Evolutionary conservation across 2,888 invertebrate genomes (phyloP).

Genomic region (Platycheirus albimanus): DNA sequence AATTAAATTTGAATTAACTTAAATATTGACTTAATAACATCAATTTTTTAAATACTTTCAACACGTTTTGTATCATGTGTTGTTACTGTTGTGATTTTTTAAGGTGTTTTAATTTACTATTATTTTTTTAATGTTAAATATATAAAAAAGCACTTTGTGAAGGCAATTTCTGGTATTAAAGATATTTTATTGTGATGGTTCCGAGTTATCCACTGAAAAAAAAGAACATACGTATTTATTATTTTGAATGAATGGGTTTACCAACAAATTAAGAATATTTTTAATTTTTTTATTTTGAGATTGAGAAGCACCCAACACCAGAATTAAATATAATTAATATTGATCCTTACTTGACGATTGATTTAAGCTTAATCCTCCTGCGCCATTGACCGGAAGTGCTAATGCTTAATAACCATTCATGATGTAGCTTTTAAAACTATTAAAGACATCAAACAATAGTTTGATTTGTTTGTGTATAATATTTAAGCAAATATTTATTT

Average conservation of each 20-base stretch:
- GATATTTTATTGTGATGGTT: neutral
- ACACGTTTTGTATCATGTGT: neutral
- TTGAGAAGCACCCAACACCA: conserved; percentile 54
- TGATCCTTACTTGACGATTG: conserved; percentile 55
- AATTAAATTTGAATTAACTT: conserved; percentile 32
- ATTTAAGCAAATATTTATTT: neutral
- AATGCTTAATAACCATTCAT: conserved; percentile 61
- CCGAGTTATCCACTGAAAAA: conserved; percentile 59
- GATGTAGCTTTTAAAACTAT: conserved; percentile 69
- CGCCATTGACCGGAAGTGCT: conserved; percentile 23
- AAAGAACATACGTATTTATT: conserved; percentile 9
- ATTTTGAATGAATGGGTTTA: too few species aligned
- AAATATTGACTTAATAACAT: conserved; percentile 32
- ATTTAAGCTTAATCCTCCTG: conserved; percentile 32
- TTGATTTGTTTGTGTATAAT: neutral
- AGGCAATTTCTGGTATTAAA: conserved; percentile 48
- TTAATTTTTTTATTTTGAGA: too few species aligned
- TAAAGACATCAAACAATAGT: conserved; percentile 59
- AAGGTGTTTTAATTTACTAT: conserved; percentile 3
- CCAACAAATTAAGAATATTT: too few species aligned
- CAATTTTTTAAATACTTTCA: conserved; percentile 7
- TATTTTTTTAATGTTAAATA: neutral
- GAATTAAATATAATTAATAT: neutral
- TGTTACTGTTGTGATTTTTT: conserved; percentile 32
- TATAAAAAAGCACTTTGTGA: conserved; percentile 61